Evolutionary conservation across 2,113 vertebrate species (phyloP), one percentile per base, ranked within the genome.

Genomic region (Ivindomyrus marchei): DNA sequence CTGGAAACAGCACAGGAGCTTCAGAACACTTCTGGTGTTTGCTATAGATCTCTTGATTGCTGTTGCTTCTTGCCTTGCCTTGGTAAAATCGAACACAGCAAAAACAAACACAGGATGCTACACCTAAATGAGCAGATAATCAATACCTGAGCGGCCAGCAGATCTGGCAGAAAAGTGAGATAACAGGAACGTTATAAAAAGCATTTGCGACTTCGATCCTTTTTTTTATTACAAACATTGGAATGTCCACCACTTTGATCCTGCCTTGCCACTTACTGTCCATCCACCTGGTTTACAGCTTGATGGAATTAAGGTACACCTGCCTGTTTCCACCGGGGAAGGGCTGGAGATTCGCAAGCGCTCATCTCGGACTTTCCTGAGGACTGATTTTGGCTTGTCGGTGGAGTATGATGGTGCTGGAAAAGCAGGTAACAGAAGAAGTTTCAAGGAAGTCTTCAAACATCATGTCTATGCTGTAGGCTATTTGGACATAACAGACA

Each of bases 381-480:
- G 95, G 91, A 97, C 97, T 3, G 96, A 97, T 92, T 98, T 98
- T 92, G 97, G 97, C n/a, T 94, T 98, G n/a, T 94, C 94, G 0
- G 52, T 97, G 45, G 93, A 94, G 58, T 97, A 96, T 89, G 93
- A 96, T 91, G 95, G 96, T 86, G 83, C 27, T 27, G 92, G 93
- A 89, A 94, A 92, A 91, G 94, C 96, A 95, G 97, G 97, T 98
- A 95, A 92, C 31, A 11, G 83, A 15, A 11, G 58, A 50, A 52
- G 42, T 39, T 27, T 17, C n/a, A 24, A 11, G 39, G 21, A 70
- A 70, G 9, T 31, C 45, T 2, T 5, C 31, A 77, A 66, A 31
- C 17, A 17, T 83, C 17, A 45, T 83, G 36, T 45, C 77, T 83
- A 45, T 7, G 36, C 77, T 66, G 62, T 83, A 83, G 13, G 39